Conservation (phyloP, 2,888 invertebrate species). For the Cantharis rufa region DNA sequence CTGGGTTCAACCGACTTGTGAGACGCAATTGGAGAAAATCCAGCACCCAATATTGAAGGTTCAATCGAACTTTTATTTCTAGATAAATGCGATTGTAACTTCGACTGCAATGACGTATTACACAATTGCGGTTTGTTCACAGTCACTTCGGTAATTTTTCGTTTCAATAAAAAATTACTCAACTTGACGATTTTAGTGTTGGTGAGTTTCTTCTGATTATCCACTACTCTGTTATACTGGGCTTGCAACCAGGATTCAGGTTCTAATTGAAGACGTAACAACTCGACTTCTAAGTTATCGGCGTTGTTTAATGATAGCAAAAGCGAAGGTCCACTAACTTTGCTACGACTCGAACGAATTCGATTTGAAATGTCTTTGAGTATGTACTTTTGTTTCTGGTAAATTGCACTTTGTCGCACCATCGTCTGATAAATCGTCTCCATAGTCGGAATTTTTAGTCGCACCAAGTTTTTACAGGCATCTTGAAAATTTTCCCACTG, state of each 20-base stretch:
- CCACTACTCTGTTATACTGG: conserved; percentile 49
- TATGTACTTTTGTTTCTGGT: conserved; percentile 59
- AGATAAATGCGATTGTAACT: conserved; percentile 25
- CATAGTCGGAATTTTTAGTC: conserved; percentile 69
- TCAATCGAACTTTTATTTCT: not conserved
- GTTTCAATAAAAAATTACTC: conserved; percentile 58
- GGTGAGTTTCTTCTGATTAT: conserved; percentile 52
- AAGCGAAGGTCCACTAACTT: conserved; percentile 54
- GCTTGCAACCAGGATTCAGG: conserved; percentile 53
- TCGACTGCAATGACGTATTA: conserved; percentile 41
- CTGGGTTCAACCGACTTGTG: not conserved
- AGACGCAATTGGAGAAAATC: conserved; percentile 35
- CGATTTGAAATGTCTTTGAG: conserved; percentile 50
- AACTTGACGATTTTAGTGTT: conserved; percentile 60
- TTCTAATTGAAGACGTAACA: conserved; percentile 62
- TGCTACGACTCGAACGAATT: conserved; percentile 52
- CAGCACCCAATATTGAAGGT: conserved; percentile 27
- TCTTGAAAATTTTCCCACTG: conserved; percentile 74
- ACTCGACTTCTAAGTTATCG: conserved; percentile 48
- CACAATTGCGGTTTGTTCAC: conserved; percentile 57
- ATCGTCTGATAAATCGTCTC: conserved; percentile 81
- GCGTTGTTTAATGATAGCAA: conserved; percentile 53
- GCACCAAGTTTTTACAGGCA: conserved; percentile 56
- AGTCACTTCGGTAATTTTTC: conserved; percentile 60
- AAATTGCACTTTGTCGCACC: conserved; percentile 72